phyloP scores from a whole-genome alignment of 2,113 vertebrate genomes.

The Coracopsis vasa region DNA sequence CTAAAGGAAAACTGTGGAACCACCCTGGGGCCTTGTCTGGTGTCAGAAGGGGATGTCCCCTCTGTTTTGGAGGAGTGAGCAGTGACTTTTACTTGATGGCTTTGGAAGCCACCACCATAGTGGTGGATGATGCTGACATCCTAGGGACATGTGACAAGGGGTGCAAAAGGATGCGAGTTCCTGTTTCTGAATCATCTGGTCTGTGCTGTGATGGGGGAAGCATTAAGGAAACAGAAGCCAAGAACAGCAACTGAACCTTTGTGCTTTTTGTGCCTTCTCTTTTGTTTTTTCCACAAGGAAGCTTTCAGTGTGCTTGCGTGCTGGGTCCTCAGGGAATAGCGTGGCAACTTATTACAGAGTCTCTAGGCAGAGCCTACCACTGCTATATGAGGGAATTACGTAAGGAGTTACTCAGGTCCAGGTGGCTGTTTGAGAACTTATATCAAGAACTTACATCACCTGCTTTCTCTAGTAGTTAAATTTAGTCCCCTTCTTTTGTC shows the following conservation, averaged over 20 bases:
- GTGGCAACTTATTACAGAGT: conserved; percentile 15
- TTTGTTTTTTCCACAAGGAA: background rate
- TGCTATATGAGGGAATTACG: conserved; percentile 44
- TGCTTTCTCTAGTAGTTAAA: conserved; percentile 25
- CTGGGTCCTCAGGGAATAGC: conserved; percentile 11
- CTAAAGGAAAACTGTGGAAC: background rate
- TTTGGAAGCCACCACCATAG: background rate
- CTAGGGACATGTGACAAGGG: rapidly evolving
- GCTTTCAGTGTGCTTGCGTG: background rate
- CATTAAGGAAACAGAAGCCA: background rate
- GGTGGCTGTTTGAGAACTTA: conserved; percentile 35
- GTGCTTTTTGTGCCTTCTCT: background rate
- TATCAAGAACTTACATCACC: conserved; percentile 46
- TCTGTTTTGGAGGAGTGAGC: background rate
- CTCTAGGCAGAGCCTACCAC: conserved; percentile 7
- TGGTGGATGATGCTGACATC: rapidly evolving
- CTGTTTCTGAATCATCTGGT: background rate
- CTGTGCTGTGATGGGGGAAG: background rate
- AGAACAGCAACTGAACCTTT: background rate
- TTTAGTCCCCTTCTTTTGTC: conserved; percentile 20
- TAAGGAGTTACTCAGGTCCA: conserved; percentile 52
- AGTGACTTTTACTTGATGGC: background rate
- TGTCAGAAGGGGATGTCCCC: background rate
- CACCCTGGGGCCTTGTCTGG: background rate
- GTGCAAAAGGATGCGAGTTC: background rate